Percentiles rank a stretch among this genome's conserved stretches.
Conservation (phyloP, 1,140 invertebrate genomes). For the Drosophila willistoni region DNA sequence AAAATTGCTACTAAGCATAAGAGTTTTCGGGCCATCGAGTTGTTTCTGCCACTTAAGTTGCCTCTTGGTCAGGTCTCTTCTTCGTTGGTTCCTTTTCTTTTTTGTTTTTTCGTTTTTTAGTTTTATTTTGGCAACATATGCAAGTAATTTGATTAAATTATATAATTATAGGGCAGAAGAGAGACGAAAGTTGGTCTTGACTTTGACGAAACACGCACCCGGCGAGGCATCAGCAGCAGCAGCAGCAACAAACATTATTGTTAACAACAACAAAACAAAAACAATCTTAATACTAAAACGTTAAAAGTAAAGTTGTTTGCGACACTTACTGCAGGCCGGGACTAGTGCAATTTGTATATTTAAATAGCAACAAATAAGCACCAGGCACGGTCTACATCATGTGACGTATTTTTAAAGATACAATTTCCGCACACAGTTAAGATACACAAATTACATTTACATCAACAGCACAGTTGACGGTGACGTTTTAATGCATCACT, state of each 20-base stretch:
- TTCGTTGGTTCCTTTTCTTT: constrained; percentile 23
- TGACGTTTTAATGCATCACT: constrained; percentile 75
- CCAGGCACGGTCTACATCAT: constrained; percentile 82
- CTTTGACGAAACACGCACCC: constrained; percentile 63
- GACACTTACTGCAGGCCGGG: constrained; percentile 82
- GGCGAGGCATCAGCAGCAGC: constrained; percentile 32
- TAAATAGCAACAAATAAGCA: constrained; percentile 78
- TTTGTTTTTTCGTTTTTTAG: constrained; percentile 24
- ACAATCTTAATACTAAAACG: constrained; percentile 29
- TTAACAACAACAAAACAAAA: constrained; percentile 9
- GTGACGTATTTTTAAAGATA: constrained; percentile 67
- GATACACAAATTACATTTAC: not conserved
- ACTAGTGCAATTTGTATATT: constrained; percentile 82
- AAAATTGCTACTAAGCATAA: constrained; percentile 66
- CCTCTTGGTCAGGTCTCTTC: constrained; percentile 24
- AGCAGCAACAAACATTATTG: constrained; percentile 45
- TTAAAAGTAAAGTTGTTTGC: constrained; percentile 45
- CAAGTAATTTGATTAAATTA: constrained; percentile 82
- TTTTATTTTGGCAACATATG: constrained; percentile 75
- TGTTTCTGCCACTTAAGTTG: constrained; percentile 52
- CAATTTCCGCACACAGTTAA: not conserved
- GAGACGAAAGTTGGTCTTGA: constrained; percentile 51
- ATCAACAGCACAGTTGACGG: not conserved
- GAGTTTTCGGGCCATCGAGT: constrained; percentile 40
- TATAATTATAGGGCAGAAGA: constrained; percentile 71